phyloP scores from a whole-genome alignment of 1,140 invertebrate genomes.

The Drosophila ambigua region DNA sequence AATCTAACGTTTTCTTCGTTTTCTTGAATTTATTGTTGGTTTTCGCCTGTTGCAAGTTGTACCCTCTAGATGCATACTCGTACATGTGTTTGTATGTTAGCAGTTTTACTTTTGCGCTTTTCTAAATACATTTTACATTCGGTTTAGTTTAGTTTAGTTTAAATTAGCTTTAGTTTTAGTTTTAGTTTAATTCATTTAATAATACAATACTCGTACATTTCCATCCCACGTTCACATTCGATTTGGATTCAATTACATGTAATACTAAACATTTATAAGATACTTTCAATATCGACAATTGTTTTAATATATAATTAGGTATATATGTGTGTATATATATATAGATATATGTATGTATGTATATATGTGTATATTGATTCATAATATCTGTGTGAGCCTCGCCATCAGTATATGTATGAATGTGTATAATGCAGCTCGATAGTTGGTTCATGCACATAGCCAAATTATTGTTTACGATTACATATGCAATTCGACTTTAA shows the following conservation, averaged over 20 bases:
- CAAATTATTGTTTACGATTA: conserved; percentile 38
- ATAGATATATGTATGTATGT: conserved; percentile 32
- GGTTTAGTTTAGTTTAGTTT: conserved; percentile 56
- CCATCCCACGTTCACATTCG: conserved; percentile 12
- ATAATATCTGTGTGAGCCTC: conserved; percentile 42
- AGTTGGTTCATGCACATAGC: conserved; percentile 39
- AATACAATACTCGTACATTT: conserved; percentile 33
- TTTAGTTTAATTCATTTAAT: conserved; percentile 52
- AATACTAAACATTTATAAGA: conserved; percentile 81
- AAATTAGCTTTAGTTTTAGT: conserved; percentile 58
- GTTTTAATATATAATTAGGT: conserved; percentile 68
- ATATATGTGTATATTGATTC: conserved; percentile 37
- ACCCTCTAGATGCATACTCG: conserved; percentile 39
- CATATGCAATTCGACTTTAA: conserved; percentile 27
- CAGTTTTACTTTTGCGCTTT: conserved; percentile 49
- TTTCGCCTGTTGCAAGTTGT: conserved; percentile 43
- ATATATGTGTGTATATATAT: conserved; percentile 45
- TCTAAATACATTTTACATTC: conserved; percentile 60
- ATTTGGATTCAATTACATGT: conserved; percentile 56
- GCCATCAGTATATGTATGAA: conserved; percentile 37
- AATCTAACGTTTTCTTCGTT: not conserved
- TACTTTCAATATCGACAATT: conserved; percentile 79
- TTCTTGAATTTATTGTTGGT: conserved; percentile 48
- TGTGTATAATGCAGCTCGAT: conserved; percentile 46
- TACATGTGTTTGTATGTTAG: conserved; percentile 23